Evolutionary conservation across 2,888 invertebrate genomes (phyloP).

Genomic region (Drosophila cognata): DNA sequence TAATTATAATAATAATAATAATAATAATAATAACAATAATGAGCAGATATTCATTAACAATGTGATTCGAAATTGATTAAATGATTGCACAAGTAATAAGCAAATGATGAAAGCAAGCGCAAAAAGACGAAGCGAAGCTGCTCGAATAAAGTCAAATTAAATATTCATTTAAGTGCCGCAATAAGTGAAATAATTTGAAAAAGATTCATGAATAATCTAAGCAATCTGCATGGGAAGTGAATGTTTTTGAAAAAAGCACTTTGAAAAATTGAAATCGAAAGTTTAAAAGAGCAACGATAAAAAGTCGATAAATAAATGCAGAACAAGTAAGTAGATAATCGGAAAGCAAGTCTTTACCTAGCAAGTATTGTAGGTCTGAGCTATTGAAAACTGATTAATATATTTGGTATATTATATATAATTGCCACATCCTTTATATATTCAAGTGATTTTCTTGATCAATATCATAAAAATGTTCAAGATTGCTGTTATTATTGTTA

Average conservation of each 20-base stretch:
- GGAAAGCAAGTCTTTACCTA: background rate
- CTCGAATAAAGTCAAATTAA: conserved; percentile 13
- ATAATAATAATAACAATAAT: conserved; percentile 1
- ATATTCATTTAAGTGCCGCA: background rate
- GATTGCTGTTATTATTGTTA: background rate
- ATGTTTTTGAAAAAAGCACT: background rate
- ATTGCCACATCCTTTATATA: background rate
- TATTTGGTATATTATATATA: background rate
- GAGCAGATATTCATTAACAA: conserved; percentile 41
- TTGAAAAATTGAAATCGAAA: background rate
- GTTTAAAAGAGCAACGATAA: background rate
- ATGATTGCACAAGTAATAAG: conserved; percentile 36
- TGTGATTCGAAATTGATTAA: conserved; percentile 40
- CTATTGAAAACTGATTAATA: background rate
- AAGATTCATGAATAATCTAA: background rate
- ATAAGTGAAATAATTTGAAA: background rate
- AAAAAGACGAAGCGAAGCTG: conserved; percentile 6
- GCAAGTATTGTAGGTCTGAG: background rate
- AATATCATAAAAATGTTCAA: background rate
- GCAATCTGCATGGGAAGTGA: background rate
- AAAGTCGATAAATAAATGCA: background rate
- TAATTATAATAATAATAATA: conserved; percentile 8
- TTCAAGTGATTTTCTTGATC: background rate
- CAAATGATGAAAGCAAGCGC: background rate
- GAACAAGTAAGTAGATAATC: background rate